These are phyloP conservation scores for Agriotes lineatus DNA, from an alignment of 2,888 invertebrate species.

Conservation along the genomic window DNA sequence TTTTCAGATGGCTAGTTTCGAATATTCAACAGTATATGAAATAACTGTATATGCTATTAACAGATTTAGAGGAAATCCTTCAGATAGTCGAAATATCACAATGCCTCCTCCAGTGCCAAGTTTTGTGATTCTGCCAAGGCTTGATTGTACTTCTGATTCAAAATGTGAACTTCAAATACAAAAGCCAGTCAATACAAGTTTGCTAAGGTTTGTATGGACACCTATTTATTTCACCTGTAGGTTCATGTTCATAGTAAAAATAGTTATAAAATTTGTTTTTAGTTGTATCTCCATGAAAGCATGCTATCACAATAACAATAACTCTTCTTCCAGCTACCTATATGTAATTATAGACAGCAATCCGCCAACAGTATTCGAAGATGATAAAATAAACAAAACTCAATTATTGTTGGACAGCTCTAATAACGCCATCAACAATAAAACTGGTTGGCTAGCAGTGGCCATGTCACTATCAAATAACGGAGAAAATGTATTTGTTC, in stretches of 20 bases:
- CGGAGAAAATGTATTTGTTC: no score
- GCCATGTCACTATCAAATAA: no score
- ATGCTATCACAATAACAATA: not conserved
- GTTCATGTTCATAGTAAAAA: no score
- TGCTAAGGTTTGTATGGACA: not conserved
- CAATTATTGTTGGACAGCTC: not conserved
- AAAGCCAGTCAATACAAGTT: not conserved
- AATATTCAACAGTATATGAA: not conserved
- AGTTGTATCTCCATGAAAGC: no score
- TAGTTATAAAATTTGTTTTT: no score
- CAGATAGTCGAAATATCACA: not conserved
- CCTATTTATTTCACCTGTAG: no score
- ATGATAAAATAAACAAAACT: no score
- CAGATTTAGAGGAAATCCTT: slow-evolving; percentile 1
- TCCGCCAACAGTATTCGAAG: no score
- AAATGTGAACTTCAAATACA: not conserved
- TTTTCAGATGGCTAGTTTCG: not conserved
- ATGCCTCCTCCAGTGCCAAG: not conserved
- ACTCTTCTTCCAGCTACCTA: not conserved
- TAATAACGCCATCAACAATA: not conserved
- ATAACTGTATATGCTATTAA: not conserved
- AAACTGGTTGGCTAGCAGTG: not conserved
- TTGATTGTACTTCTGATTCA: not conserved
- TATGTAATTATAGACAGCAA: no score
- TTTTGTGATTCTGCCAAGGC: not conserved